phyloP scores from a whole-genome alignment of 2,888 invertebrate species.

The Drosophila trichaetosa region DNA sequence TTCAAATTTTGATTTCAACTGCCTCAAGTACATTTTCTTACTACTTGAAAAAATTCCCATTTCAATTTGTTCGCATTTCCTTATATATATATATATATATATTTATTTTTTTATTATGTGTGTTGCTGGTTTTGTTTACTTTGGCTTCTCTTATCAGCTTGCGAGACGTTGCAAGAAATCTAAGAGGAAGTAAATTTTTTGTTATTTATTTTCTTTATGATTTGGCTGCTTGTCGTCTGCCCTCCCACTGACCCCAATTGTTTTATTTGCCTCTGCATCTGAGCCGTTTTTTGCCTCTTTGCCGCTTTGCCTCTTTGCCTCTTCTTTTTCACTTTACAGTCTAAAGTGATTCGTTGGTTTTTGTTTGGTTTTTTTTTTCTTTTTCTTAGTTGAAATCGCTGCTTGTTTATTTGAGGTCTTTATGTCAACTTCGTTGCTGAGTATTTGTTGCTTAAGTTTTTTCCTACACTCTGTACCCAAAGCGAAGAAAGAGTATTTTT shows the following conservation, averaged over 20 bases:
- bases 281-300: conserved; percentile 27
- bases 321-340: conserved; percentile 7
- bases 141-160: conserved; percentile 28
- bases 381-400: conserved; percentile 56
- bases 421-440: conserved; percentile 71
- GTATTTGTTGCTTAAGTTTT: conserved; percentile 24
- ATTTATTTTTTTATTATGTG: conserved; percentile 17
- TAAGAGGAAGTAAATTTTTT: conserved; percentile 72
- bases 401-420: conserved; percentile 78
- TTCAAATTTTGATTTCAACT: conserved; percentile 63
- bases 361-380: conserved; percentile 16
- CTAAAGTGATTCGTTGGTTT: conserved; percentile 49
- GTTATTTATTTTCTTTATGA: conserved; percentile 20
- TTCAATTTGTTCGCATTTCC: conserved; percentile 32
- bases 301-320: background rate
- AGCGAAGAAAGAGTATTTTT: background rate
- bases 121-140: conserved; percentile 12
- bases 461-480: background rate
- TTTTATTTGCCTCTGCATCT: conserved; percentile 15
- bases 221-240: conserved; percentile 26
- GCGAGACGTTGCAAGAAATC: conserved; percentile 18
- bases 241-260: conserved; percentile 28
- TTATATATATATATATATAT: conserved; percentile 12
- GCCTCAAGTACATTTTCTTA: conserved; percentile 57
- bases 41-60: conserved; percentile 40